These are phyloP conservation scores for Lethocerus indicus DNA, from an alignment of 1,140 invertebrate species.

Conservation along the genomic window DNA sequence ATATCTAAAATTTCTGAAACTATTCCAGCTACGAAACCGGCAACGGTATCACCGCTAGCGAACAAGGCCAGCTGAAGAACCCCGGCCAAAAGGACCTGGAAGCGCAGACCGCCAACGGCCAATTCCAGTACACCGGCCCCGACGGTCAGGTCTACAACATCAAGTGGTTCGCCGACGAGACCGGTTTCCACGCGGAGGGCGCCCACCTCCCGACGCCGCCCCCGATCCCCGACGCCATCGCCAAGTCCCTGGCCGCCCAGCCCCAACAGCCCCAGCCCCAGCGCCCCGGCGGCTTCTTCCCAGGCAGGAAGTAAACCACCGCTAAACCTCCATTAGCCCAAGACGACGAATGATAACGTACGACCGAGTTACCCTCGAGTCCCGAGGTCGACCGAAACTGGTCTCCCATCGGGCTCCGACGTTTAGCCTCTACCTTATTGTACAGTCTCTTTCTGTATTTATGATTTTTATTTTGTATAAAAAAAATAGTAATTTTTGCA, in stretches of 20 bases:
- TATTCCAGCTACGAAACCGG: conserved; percentile 42
- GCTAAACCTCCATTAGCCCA: too few relatives aligned
- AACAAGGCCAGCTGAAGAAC: conserved; percentile 49
- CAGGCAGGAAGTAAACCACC: too few relatives aligned
- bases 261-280: neutral
- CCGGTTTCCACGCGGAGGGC: conserved; percentile 55
- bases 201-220: conserved; percentile 60
- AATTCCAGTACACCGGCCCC: conserved; percentile 53
- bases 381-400: too few relatives aligned
- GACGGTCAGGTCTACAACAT: conserved; percentile 50
- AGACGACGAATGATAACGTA: too few relatives aligned
- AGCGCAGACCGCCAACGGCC: conserved; percentile 43
- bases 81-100: conserved; percentile 32
- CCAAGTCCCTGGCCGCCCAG: conserved; percentile 24
- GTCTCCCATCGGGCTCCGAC: too few relatives aligned
- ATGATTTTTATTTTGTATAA: too few relatives aligned
- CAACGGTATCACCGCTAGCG: conserved; percentile 46
- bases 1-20: too few relatives aligned
- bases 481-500: too few relatives aligned
- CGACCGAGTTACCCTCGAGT: too few relatives aligned
- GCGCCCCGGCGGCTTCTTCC: neutral
- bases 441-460: too few relatives aligned
- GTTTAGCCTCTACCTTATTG: too few relatives aligned
- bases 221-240: conserved; percentile 38
- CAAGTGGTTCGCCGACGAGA: conserved; percentile 63